Conservation (phyloP, 2,888 invertebrate genomes). For the Tipula lateralis region DNA sequence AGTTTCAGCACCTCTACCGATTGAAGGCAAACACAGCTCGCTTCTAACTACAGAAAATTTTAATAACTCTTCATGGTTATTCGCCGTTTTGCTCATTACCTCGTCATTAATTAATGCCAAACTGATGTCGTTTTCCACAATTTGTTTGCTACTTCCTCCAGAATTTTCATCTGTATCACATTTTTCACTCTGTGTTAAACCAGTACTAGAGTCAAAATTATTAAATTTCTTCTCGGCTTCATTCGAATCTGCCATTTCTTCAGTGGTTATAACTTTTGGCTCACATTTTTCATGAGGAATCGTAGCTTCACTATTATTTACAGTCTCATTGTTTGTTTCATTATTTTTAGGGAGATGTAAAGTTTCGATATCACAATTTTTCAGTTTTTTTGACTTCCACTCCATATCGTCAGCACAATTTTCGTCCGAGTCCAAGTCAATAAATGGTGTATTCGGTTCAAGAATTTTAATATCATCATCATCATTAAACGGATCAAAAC, state of each 20-base stretch:
- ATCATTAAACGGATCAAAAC: conserved; percentile 36
- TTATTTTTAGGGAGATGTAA: background rate
- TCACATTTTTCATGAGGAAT: too few species aligned
- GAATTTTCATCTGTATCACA: background rate
- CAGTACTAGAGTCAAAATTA: background rate
- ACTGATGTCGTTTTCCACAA: too few species aligned
- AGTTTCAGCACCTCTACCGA: too few species aligned
- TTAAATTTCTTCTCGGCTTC: background rate
- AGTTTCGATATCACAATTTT: too few species aligned
- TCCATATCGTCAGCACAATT: conserved; percentile 36
- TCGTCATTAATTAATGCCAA: too few species aligned
- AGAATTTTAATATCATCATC: conserved; percentile 49
- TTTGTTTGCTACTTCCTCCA: background rate
- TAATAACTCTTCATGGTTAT: too few species aligned
- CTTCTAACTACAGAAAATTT: too few species aligned
- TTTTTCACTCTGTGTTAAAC: too few species aligned
- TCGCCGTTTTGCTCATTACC: too few species aligned
- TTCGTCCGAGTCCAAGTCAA: conserved; percentile 47
- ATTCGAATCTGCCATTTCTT: background rate
- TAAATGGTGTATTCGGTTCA: conserved; percentile 47
- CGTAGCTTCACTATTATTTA: too few species aligned
- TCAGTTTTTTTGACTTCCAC: background rate
- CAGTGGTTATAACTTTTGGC: too few species aligned
- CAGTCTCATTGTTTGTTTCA: background rate
- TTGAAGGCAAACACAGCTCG: too few species aligned